These are phyloP conservation scores for Pseudocheirus occidentalis DNA, from an alignment of 2,797 vertebrate species.

Conservation along the genomic window DNA sequence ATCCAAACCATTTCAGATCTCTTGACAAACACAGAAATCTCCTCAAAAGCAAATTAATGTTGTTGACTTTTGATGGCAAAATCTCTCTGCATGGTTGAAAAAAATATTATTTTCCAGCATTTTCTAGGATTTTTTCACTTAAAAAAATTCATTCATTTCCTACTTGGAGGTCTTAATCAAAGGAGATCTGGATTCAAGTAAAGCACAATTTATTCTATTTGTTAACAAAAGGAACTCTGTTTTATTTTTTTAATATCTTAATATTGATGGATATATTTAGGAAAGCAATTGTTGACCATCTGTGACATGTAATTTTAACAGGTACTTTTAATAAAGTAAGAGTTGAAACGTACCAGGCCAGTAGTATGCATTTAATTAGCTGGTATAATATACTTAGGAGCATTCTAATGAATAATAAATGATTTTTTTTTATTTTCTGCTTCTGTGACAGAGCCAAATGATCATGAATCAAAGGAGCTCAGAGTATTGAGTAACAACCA, in stretches of 20 bases:
- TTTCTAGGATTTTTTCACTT: constrained; percentile 46
- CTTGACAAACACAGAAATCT: constrained; percentile 9
- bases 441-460: constrained; percentile 81
- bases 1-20: constrained; percentile 35
- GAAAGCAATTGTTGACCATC: constrained; percentile 53
- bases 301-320: constrained; percentile 73
- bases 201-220: constrained; percentile 52
- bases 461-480: constrained; percentile 86
- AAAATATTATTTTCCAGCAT: constrained; percentile 31
- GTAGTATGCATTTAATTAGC: constrained; percentile 80
- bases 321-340: constrained; percentile 75
- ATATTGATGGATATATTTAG: constrained; percentile 62
- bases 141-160: constrained; percentile 31
- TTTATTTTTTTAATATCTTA: constrained; percentile 33
- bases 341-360: constrained; percentile 78
- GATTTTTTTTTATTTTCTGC: constrained; percentile 79
- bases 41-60: constrained; percentile 45
- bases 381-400: constrained; percentile 82
- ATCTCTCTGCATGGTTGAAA: not conserved
- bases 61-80: constrained; percentile 28
- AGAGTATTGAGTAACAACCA: constrained; percentile 86
- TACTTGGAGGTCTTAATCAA: constrained; percentile 58
- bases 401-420: constrained; percentile 84
- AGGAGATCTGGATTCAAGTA: constrained; percentile 52
- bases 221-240: constrained; percentile 54